Base-by-base conservation (phyloP, 2,113 vertebrate species). In the Stigmatopora argus region DNA sequence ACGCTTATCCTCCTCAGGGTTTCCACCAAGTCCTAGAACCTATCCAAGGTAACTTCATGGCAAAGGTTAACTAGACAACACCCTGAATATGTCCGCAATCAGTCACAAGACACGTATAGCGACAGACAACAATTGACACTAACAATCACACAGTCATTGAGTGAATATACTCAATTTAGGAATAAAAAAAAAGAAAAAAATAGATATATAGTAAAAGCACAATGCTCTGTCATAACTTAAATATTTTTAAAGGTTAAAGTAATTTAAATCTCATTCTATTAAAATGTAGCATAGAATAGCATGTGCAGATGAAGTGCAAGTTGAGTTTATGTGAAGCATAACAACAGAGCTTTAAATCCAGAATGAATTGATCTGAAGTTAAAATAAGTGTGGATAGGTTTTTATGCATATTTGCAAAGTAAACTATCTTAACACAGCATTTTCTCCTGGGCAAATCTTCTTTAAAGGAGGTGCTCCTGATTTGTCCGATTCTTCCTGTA, bases 391-490 rank as follows among this genome's bases (percentile, higher is more conserved):
- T 78, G 19, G 61, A 79, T 52, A 70, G 60, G 73, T 66, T 69
- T 62, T 56, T 79, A 48, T 77, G 69, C 47, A 74, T 77, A 70
- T 77, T 62, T n/a, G 73, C 31, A 65, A 67, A 70, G 49, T 47
- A 92, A 94, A 90, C 90, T 95, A 96, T 92, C 94, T 96, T 65
- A 94, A 86, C 0, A 88, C 82, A 62, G 91, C 62, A 52, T 91
- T 92, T 77, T 94, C 92, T 70, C 94, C 94, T 61, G 90, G 89
- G 83, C 94, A 96, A 83, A 94, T 93, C 87, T 93, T 94, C 91
- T 98, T 98, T 86, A 96, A 86, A 35, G 96, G 94, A 0, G 96
- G 95, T 0, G 95, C 90, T 76, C 87, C 84, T 38, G 89, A 80
- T 62, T 87, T 93, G 26, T 96, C 94, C 76, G 93, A 86, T 71